A percentile compares a stretch with the other conserved stretches of the same genome.
Conservation (phyloP, 2,797 vertebrate species). For the Tokudaia tokunoshimensis region DNA sequence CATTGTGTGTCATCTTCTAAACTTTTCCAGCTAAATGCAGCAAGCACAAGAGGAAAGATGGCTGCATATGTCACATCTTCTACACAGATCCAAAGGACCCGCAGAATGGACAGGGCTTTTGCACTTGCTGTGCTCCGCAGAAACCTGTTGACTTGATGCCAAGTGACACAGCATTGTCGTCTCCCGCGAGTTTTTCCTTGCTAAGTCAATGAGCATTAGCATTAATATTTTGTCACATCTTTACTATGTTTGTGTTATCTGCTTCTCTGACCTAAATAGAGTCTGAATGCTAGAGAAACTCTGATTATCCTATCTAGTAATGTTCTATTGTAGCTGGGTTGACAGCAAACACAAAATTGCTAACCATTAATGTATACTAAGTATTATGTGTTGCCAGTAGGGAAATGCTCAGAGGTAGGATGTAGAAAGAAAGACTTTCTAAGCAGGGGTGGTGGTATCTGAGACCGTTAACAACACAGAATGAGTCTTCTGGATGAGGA, state of each 20-base stretch:
- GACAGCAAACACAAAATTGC: not conserved
- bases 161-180: not conserved
- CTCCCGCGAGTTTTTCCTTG: not conserved
- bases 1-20: not conserved
- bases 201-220: not conserved
- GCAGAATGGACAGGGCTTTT: not conserved
- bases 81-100: not conserved
- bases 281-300: conserved; percentile 2
- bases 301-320: conserved; percentile 12
- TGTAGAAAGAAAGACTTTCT: not conserved
- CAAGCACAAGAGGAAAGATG: not conserved
- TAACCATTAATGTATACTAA: conserved; percentile 9
- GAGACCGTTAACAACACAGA: not conserved
- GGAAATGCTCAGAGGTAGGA: conserved; percentile 31
- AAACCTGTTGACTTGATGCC: not conserved
- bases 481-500: not conserved
- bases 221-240: not conserved
- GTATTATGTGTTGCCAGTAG: not conserved
- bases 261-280: not conserved
- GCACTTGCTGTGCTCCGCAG: not conserved
- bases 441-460: not conserved
- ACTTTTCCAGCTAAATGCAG: not conserved
- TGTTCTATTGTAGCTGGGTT: not conserved
- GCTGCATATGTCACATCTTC: not conserved
- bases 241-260: conserved; percentile 6